Base-by-base conservation (phyloP, 2,113 vertebrate species). In the Anthoscopus minutus region DNA sequence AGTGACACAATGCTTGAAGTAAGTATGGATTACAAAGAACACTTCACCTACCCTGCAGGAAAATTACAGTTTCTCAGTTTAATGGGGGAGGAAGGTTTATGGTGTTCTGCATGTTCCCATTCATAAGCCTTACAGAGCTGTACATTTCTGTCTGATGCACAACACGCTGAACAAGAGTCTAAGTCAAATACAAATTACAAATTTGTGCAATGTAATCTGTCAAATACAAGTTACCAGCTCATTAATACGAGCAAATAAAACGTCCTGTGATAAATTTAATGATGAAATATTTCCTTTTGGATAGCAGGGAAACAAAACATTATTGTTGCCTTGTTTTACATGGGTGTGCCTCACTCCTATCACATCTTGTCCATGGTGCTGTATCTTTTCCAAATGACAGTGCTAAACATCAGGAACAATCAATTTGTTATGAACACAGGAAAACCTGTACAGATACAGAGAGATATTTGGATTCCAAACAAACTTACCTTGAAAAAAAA, bases 1-100 rank as follows among this genome's bases (percentile, higher is more conserved):
- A 51, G 48, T 66, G 85, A 58, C 45, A 65, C 42, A 78, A 30
- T 81, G 40, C 37, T 69, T 94, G 74, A 79, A 87, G 64, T 54
- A 64, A 69, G n/a, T 30, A 47, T 24, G 51, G 21, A 14, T 84
- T 89, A 88, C 73, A 95, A 73, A 86, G 56, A 79, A 22, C 28
- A 17, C 13, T 69, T 93, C 20, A 35, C 5, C 6, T 50, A 28
- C 20, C 15, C 22, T 71, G 23, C 16, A 50, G 35, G 45, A 89
- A 77, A 77, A 88, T 37, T 2, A 38, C 4, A 40, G 15, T 33
- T 81, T 85, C 77, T 61, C 56, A 62, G 10, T 76, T 64, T 76
- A 40, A 24, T 21, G 7, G 5, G 22, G 4, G 18, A 42, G 22
- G 13, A 10, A 6, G 9, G 4, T 66, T 61, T 66, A 61, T 51